A percentile compares a stretch with the other conserved stretches of the same genome.
These are phyloP conservation scores for Kradibia gibbosae DNA, from an alignment of 1,140 invertebrate genomes.

Conservation along the genomic window DNA sequence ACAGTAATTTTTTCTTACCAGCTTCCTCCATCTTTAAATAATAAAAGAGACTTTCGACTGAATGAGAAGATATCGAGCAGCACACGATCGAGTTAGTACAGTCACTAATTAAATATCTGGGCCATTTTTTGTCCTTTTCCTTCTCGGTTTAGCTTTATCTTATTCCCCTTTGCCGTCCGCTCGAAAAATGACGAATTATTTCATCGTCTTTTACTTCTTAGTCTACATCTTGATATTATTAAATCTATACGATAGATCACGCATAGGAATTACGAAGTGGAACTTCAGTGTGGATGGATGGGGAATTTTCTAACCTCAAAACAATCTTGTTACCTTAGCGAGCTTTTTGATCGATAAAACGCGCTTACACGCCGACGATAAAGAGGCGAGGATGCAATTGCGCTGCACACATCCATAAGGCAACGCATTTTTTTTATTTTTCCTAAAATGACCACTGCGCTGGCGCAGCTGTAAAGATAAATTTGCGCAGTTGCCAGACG, in stretches of 20 bases:
- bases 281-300: too few species aligned
- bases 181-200: conserved; percentile 15
- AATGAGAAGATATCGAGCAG: background rate
- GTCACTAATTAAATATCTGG: background rate
- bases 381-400: conserved; percentile 7
- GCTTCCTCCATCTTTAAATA: conserved; percentile 65
- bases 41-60: conserved; percentile 11
- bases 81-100: background rate
- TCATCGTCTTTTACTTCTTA: background rate
- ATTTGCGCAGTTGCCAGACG: conserved; percentile 38
- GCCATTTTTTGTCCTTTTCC: conserved; percentile 24
- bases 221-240: conserved; percentile 23
- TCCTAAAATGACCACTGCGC: conserved; percentile 17
- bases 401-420: background rate
- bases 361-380: background rate
- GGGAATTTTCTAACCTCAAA: conserved; percentile 34
- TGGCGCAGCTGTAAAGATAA: conserved; percentile 4
- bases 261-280: background rate
- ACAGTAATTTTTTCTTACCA: conserved; percentile 67
- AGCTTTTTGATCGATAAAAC: conserved; percentile 41
- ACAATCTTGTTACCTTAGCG: conserved; percentile 6
- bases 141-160: background rate
- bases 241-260: background rate
- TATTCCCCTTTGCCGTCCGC: background rate
- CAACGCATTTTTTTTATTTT: conserved; percentile 31